Conservation (phyloP, 2,113 vertebrate species). For the Tupaia tana region DNA sequence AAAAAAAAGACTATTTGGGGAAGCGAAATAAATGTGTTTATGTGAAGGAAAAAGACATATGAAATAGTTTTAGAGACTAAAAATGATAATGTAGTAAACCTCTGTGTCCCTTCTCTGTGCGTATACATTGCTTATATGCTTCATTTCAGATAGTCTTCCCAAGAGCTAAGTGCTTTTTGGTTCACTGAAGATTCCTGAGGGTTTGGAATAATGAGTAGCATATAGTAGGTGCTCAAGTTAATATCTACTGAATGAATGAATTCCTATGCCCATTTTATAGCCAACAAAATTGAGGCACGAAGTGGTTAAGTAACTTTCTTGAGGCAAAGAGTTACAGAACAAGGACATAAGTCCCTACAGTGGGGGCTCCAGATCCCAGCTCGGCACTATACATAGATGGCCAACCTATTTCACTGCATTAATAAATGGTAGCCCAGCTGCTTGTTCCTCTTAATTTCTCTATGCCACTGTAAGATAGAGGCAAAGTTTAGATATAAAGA, state of each 20-base stretch:
- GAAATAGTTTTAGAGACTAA: not conserved
- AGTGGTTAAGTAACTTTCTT: not conserved
- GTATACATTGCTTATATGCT: not conserved
- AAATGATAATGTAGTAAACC: too few relatives aligned
- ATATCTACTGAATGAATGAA: not conserved
- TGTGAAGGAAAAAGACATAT: not conserved
- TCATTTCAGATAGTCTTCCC: not conserved
- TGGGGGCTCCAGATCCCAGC: not conserved
- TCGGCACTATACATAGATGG: fast-evolving
- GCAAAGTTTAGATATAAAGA: not conserved
- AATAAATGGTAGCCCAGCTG: too few relatives aligned
- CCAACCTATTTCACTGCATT: not conserved
- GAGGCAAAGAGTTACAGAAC: not conserved
- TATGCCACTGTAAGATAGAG: not conserved
- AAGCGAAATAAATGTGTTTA: not conserved
- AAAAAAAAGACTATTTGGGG: not conserved
- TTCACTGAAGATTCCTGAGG: not conserved
- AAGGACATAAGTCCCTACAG: not conserved
- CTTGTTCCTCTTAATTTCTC: not conserved
- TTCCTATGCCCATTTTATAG: not conserved
- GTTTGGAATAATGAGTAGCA: not conserved
- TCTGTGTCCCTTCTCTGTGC: not conserved
- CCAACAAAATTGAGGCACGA: not conserved
- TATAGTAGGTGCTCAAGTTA: not conserved
- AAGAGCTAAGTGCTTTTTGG: not conserved